Conservation (phyloP, 2,888 invertebrate species). For the Xestia ashworthii region DNA sequence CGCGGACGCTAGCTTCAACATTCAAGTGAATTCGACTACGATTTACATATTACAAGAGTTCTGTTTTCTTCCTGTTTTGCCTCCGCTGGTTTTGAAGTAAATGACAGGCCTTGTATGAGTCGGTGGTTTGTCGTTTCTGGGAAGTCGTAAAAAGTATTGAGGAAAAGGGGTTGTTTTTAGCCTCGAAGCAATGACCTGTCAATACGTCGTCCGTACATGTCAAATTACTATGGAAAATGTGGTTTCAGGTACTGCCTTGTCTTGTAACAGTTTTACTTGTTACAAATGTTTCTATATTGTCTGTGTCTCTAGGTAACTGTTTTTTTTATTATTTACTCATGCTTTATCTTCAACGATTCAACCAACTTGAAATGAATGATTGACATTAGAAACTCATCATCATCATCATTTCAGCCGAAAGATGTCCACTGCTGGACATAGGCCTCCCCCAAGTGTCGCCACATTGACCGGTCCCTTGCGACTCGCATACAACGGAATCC, state of each 20-base stretch:
- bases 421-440: too few species aligned
- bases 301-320: neutral
- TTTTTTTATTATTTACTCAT: neutral
- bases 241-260: slow-evolving; percentile 5
- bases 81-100: slow-evolving; percentile 29
- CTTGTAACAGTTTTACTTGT: slow-evolving; percentile 6
- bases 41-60: slow-evolving; percentile 81
- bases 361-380: too few species aligned
- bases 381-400: neutral
- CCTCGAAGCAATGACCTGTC: slow-evolving; percentile 36
- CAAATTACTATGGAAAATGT: slow-evolving; percentile 25
- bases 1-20: slow-evolving; percentile 82
- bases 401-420: too few species aligned
- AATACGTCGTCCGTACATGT: slow-evolving; percentile 17
- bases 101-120: slow-evolving; percentile 36
- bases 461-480: too few species aligned
- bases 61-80: slow-evolving; percentile 71
- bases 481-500: too few species aligned
- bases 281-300: neutral
- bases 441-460: too few species aligned
- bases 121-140: slow-evolving; percentile 24
- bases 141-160: slow-evolving; percentile 46
- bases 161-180: slow-evolving; percentile 30
- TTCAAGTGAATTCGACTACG: slow-evolving; percentile 84
- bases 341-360: neutral